Base-by-base conservation (phyloP, 2,797 vertebrate genomes). In the Alectoris magna region DNA sequence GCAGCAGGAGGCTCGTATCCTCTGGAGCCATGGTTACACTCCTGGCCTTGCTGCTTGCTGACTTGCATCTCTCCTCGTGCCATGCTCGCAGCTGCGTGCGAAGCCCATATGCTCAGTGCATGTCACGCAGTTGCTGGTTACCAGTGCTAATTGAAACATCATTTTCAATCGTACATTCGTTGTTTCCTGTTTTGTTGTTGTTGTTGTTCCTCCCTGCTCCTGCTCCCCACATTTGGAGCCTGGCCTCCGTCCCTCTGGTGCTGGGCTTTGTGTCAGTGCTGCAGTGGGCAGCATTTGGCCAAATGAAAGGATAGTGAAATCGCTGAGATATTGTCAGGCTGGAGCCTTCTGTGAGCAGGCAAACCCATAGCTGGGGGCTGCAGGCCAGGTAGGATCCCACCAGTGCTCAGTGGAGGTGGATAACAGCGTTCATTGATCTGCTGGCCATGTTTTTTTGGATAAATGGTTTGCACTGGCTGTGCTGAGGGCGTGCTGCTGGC, bases 111-210 rank as follows among this genome's bases (percentile, higher is more conserved):
- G 92, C 77, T 90, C 80, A 0, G 41, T 92, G 66, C 58, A 2
- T 94, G 93, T 88, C 76, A 24, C 34, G 84, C 73, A 41, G 92
- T 66, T 24, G 8, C 81, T 88, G 68, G 74, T 96, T 82, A 64
- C 68, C 69, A 24, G 4, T 26, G 29, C 17, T 94, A 90, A 96
- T 95, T 94, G 84, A 94, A 96, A 93, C 89, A 92, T 86, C 22
- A 1, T 71, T 96, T 91, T 5, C 89, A 38, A 6, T 56, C 67
- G 63, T 91, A 78, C 94, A 67, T 95, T 96, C 91, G 59, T 92
- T 49, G 39, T 56, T 29, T 39, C 69, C 56, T 55, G 48, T 49
- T 38, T 75, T 26, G 2, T 22, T 24, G 4, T 23, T 10, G 34
- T 41, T n/a, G 27, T 15, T 55, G 10, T 55, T 34, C 15, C 34